Evolutionary conservation across 1,140 invertebrate genomes (phyloP).

Genomic region (Eueides isabella): DNA sequence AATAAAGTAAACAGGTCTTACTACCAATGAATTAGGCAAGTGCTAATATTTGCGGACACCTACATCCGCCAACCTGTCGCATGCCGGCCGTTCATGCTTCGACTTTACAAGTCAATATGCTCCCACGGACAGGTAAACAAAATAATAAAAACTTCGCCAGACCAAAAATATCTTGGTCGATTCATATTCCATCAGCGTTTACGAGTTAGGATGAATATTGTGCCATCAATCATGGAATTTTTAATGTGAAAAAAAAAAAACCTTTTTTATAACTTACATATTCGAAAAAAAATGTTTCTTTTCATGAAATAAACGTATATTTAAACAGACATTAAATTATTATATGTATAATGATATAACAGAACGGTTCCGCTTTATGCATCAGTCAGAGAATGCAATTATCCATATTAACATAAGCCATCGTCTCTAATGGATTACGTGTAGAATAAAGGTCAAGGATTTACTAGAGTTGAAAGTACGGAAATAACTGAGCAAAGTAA

Average conservation of each 20-base stretch:
- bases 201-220: constrained; percentile 4
- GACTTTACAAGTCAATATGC: constrained; percentile 59
- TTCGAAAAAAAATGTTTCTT: background rate
- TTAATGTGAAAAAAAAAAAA: background rate
- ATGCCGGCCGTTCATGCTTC: constrained; percentile 44
- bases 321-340: background rate
- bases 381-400: constrained; percentile 46
- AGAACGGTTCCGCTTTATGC: constrained; percentile 38
- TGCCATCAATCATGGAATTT: background rate
- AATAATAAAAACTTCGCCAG: constrained; percentile 32
- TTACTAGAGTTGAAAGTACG: constrained; percentile 30
- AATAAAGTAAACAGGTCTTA: constrained; percentile 65
- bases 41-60: constrained; percentile 78
- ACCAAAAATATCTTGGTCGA: background rate
- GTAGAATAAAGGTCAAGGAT: constrained; percentile 44
- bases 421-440: constrained; percentile 43
- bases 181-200: constrained; percentile 16
- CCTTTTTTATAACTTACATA: background rate
- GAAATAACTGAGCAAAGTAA: constrained; percentile 17
- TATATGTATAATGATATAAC: background rate
- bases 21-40: constrained; percentile 67
- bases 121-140: constrained; percentile 49
- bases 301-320: too few relatives aligned
- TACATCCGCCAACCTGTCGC: constrained; percentile 70
- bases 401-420: constrained; percentile 41